Percentiles rank a stretch among this genome's conserved stretches.
Evolutionary conservation across 2,797 vertebrate genomes (phyloP).

Genomic region (Ctenopoma kingsleyae): DNA sequence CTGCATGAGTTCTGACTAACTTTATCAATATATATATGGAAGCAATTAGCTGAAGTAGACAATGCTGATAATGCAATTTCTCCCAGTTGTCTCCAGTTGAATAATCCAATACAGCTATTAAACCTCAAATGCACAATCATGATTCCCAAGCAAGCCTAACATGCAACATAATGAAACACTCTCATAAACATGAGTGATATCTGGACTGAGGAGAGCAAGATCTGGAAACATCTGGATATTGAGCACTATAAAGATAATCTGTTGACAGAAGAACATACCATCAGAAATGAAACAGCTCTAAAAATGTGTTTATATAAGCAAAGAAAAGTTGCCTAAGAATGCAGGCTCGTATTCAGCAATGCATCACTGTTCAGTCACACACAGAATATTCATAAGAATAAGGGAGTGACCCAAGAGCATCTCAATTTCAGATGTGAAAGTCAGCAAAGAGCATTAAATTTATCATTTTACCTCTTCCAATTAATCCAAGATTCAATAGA

Average conservation of each 20-base stretch:
- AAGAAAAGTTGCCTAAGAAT: conserved; percentile 12
- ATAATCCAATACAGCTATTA: conserved; percentile 29
- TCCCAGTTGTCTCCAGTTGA: conserved; percentile 34
- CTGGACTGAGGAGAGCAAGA: conserved; percentile 6
- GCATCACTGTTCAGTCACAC: neutral
- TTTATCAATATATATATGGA: conserved; percentile 17
- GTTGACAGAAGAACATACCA: conserved; percentile 31
- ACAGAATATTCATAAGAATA: conserved; percentile 1
- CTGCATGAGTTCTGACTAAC: conserved; percentile 28
- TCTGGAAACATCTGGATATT: conserved; percentile 49
- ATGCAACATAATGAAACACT: conserved; percentile 47
- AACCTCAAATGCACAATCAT: conserved; percentile 25
- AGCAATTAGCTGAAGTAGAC: conserved; percentile 34
- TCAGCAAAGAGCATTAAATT: conserved; percentile 1
- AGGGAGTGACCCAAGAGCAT: neutral
- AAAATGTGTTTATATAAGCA: conserved; percentile 19
- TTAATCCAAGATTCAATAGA: neutral
- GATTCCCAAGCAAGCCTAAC: conserved; percentile 15
- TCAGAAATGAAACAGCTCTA: conserved; percentile 48
- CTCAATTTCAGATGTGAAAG: neutral
- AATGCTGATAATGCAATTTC: conserved; percentile 16
- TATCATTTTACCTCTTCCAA: neutral
- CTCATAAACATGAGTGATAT: conserved; percentile 36
- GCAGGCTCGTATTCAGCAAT: neutral
- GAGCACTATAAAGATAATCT: conserved; percentile 38